Evolutionary conservation across 2,888 invertebrate genomes (phyloP).

Genomic region (Girardia tigrina): DNA sequence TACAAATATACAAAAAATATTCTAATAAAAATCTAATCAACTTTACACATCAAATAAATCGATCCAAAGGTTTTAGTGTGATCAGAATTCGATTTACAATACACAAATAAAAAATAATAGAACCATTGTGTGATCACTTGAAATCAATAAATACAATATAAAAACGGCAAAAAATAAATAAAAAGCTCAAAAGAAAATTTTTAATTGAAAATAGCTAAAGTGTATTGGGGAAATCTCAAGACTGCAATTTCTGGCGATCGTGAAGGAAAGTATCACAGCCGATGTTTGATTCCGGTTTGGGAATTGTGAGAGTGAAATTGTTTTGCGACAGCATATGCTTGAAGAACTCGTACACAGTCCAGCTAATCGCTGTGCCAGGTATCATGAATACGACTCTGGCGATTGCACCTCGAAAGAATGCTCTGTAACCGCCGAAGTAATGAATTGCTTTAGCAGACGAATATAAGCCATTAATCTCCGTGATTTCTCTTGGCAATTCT

Average conservation of each 20-base stretch:
- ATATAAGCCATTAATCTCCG: slow-evolving; percentile 60
- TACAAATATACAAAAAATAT: too few species aligned
- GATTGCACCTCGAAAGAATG: slow-evolving; percentile 59
- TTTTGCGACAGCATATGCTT: slow-evolving; percentile 53
- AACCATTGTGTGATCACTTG: too few species aligned
- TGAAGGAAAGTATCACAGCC: slow-evolving; percentile 2
- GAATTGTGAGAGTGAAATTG: not conserved
- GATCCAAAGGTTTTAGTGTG: too few species aligned
- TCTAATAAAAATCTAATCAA: too few species aligned
- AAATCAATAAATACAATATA: too few species aligned
- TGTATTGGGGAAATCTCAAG: too few species aligned
- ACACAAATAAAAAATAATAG: too few species aligned
- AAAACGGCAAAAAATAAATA: too few species aligned
- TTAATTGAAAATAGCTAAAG: too few species aligned
- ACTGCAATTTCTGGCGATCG: not conserved
- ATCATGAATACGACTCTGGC: slow-evolving; percentile 82
- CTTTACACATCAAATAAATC: too few species aligned
- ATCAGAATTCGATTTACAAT: too few species aligned
- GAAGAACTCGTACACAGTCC: slow-evolving; percentile 94
- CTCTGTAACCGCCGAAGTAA: slow-evolving; percentile 60
- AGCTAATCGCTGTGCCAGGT: slow-evolving; percentile 95
- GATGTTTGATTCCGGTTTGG: not conserved
- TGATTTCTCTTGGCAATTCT: not conserved
- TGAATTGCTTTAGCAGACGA: slow-evolving; percentile 66
- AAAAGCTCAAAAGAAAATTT: too few species aligned